A percentile compares a stretch with the other conserved stretches of the same genome.
These are phyloP conservation scores for Temnothorax rugatulus DNA, from an alignment of 2,888 invertebrate genomes.

Conservation along the genomic window DNA sequence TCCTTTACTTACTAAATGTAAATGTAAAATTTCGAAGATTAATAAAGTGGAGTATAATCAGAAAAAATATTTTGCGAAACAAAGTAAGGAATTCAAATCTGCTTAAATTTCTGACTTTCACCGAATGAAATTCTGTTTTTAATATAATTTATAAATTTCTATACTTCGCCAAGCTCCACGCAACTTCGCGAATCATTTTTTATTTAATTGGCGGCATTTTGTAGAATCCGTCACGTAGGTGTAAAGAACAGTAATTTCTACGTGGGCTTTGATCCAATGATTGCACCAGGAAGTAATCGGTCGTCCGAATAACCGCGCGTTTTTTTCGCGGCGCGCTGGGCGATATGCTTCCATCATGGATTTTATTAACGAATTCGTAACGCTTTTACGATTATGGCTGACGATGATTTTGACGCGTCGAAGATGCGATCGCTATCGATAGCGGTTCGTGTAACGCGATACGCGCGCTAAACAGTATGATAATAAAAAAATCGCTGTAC, in stretches of 20 bases:
- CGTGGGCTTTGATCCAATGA: conserved; percentile 1
- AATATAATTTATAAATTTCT: not conserved
- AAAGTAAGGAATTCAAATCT: not conserved
- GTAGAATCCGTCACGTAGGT: conserved; percentile 31
- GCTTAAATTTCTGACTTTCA: not conserved
- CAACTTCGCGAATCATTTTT: not conserved
- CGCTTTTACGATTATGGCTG: conserved; percentile 26
- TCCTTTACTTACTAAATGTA: not conserved
- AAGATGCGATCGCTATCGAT: conserved; percentile 36
- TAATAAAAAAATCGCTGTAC: conserved; percentile 15
- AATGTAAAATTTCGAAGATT: conserved; percentile 8
- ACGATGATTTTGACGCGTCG: not conserved
- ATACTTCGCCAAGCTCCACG: not conserved
- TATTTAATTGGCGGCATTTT: conserved; percentile 17
- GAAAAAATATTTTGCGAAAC: not conserved
- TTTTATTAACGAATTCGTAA: conserved; percentile 51
- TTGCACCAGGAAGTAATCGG: conserved; percentile 41
- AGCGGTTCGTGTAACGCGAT: conserved; percentile 20
- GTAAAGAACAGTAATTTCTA: conserved; percentile 36
- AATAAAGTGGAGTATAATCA: not conserved
- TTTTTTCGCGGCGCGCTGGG: not conserved
- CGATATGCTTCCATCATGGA: not conserved
- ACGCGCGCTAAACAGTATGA: not conserved
- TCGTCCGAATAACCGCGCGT: conserved; percentile 7
- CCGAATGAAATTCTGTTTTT: not conserved